Evolutionary conservation across 2,888 invertebrate genomes (phyloP).

Genomic region (Pseudolycoriella hygida): DNA sequence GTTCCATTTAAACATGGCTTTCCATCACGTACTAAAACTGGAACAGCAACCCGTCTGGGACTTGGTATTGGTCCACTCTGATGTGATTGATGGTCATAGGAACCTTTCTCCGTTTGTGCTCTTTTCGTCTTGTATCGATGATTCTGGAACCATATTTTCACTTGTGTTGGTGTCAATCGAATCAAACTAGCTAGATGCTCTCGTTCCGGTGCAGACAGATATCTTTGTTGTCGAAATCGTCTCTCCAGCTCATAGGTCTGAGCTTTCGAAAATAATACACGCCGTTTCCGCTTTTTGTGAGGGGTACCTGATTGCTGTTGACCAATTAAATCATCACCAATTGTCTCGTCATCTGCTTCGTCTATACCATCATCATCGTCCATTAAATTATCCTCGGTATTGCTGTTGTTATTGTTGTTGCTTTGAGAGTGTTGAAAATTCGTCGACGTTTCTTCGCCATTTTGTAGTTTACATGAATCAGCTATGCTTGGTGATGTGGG

Average conservation of each 20-base stretch:
- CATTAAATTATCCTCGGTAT: slow-evolving; percentile 29
- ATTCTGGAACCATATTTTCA: slow-evolving; percentile 99
- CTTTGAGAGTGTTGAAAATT: slow-evolving; percentile 21
- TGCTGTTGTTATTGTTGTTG: slow-evolving; percentile 18
- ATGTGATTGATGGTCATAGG: slow-evolving; percentile 37
- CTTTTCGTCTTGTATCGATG: slow-evolving; percentile 98
- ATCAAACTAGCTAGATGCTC: slow-evolving; percentile 93
- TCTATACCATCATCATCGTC: slow-evolving; percentile 30
- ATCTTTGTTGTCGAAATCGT: slow-evolving; percentile 87
- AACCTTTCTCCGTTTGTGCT: slow-evolving; percentile 85
- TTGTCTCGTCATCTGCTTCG: slow-evolving; percentile 24
- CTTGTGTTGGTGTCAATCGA: slow-evolving; percentile 90
- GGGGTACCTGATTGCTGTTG: slow-evolving; percentile 16
- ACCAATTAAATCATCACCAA: slow-evolving; percentile 15
- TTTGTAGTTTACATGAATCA: slow-evolving; percentile 7
- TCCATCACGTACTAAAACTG: slow-evolving; percentile 85
- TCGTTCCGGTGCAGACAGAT: slow-evolving; percentile 92
- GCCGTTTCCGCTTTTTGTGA: slow-evolving; percentile 82
- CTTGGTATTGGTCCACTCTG: slow-evolving; percentile 46
- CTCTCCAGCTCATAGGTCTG: slow-evolving; percentile 93
- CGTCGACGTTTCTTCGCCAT: slow-evolving; percentile 4
- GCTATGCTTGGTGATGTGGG: slow-evolving; percentile 20
- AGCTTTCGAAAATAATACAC: slow-evolving; percentile 93
- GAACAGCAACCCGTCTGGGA: slow-evolving; percentile 83
- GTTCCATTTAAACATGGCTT: slow-evolving; percentile 61